Evolutionary conservation across 1,140 invertebrate genomes (phyloP), one percentile per base, ranked within the genome.

Genomic region (Drosophila seguyi): DNA sequence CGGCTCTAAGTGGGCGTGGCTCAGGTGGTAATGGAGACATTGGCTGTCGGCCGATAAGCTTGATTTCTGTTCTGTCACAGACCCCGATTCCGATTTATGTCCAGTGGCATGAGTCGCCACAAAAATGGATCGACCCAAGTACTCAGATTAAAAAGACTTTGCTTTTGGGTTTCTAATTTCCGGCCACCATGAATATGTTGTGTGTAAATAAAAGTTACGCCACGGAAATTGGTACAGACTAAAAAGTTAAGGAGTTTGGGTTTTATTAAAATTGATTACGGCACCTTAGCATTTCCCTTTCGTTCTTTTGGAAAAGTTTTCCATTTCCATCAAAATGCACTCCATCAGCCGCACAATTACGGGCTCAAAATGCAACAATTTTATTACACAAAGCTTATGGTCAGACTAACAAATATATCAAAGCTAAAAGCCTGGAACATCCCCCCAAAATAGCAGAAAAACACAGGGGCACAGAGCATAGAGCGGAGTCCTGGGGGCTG

Each of bases 391-490:
- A 59, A 74, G 84, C 84, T 83, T 79, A 76, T 88, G 84, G 84
- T 80, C 75, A 71, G 63, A 67, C 73, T 77, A 84, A 84, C 84
- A 87, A 80, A 87, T 88, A 87, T 88, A 86, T 86, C 83, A 88
- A 88, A 87, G 76, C 76, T 69, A 84, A 87, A 88, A 87, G 67
- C 76, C 72, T 68, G 75, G 48, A 72, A 80, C 68, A 83, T 31
- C 61, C 31, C 31, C 14, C 60, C 58, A 73, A 69, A 82, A 82
- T 73, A 58, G 44, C 60, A 77, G 56, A 79, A 59, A 72, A 71
- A 79, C 34, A 53, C 39, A 56, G 60, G 63, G 39, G 34, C 44
- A 45, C 52, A 36, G 38, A 52, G 42, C 41, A 34, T 42, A 44
- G 27, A 44, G 34, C 36, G 16, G 58, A 44, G 25, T 53, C 20